Conservation (phyloP, 2,113 vertebrate species). For the Ivindomyrus marchei region DNA sequence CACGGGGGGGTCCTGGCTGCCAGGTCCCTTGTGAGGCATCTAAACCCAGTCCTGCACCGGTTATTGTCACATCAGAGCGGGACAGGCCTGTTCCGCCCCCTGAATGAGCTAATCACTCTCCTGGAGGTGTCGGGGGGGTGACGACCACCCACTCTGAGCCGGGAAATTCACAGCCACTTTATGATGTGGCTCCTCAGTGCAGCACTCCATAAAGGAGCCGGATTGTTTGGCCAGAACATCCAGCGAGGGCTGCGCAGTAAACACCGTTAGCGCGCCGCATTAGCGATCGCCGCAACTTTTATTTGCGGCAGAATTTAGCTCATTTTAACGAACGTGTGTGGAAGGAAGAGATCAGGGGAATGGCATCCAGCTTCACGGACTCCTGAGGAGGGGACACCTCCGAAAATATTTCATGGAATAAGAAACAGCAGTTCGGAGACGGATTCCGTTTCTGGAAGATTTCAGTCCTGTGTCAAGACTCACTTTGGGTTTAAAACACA, state of each 20-base stretch:
- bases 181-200: constrained; percentile 56
- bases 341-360: constrained; percentile 52
- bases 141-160: constrained; percentile 67
- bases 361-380: constrained; percentile 39
- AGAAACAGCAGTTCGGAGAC: neutral
- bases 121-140: constrained; percentile 33
- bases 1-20: neutral
- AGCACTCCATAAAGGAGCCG: constrained; percentile 34
- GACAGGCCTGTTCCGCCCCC: constrained; percentile 31
- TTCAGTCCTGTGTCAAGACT: neutral
- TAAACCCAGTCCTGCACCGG: constrained; percentile 39
- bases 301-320: constrained; percentile 61
- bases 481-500: neutral
- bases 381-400: neutral
- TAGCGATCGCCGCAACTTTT: constrained; percentile 28
- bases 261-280: neutral
- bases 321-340: constrained; percentile 65
- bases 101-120: constrained; percentile 59
- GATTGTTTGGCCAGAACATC: constrained; percentile 55
- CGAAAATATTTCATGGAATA: neutral
- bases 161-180: constrained; percentile 66
- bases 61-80: constrained; percentile 50
- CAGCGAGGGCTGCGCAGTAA: neutral
- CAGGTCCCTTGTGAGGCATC: constrained; percentile 34
- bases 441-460: neutral